Base-by-base conservation (phyloP, 2,888 invertebrate genomes). In the Chirona hameri region DNA sequence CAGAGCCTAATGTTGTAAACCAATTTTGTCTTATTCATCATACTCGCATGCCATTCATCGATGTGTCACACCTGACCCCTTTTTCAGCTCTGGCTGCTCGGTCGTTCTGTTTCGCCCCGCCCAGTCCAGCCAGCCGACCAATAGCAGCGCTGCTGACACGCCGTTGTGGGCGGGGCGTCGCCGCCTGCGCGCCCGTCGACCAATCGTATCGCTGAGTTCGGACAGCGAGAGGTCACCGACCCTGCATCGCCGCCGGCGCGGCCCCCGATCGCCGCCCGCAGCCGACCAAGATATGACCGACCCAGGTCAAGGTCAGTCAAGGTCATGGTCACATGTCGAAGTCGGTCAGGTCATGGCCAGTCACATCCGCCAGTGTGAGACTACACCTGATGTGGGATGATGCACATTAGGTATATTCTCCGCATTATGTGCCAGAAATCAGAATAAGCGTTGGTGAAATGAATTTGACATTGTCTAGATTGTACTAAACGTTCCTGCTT, bases 181-280 rank as follows among this genome's bases (percentile, higher is more conserved):
- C 46, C 76, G 76, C 4, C 24, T 39, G 10, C 21, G 24, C 4
- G 46, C 39, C 4, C 76, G 46, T 21, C 76, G 76, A 46, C 76
- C 76, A 76, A 46, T 76, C 14, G 46, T 24, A 39, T 10, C 39
- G 39, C 27, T 15, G 39, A 76, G 39, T 24, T 76, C 76, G 46
- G 76, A 39, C 9, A 76, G 76, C 46, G 76, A 76, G 39, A 39
- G 76, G 76, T 76, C 76, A 76, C 76, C 76, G 76, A 39, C 46
- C 76, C 39, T 52, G 52, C 12, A 24, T 21, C 46, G 46, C 2
- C 76, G 76, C 24, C 39, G 76, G 46, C 39, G 76, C 9, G 72
- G 15, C n/a, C n/a, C 65, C 14, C 65, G 65, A 0, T 27, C 65
- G n/a, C n/a, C 65, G 65, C 27, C 65, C 27, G 9, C n/a, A 12